A percentile compares a stretch with the other conserved stretches of the same genome.
Conservation (phyloP, 2,888 invertebrate species). For the Lutraria lutraria region DNA sequence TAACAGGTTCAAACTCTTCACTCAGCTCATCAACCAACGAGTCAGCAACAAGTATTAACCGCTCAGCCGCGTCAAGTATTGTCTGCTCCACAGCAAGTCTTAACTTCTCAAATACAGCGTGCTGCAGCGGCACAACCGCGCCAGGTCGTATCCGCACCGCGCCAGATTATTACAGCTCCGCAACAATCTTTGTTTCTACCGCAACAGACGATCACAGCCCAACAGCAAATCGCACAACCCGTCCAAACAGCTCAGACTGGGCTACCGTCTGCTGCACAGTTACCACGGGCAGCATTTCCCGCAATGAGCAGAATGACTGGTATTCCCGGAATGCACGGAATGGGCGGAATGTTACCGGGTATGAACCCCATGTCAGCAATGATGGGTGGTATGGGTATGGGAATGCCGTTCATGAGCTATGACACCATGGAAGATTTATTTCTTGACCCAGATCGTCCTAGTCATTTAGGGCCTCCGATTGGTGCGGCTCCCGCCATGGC, state of each 20-base stretch:
- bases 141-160: not conserved
- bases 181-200: not conserved
- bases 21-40: too few species aligned
- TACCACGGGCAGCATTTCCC: not conserved
- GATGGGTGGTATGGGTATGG: slow-evolving; percentile 28
- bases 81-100: not conserved
- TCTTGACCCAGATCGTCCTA: slow-evolving; percentile 49
- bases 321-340: not conserved
- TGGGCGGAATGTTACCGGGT: slow-evolving; percentile 32
- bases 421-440: slow-evolving; percentile 57
- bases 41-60: not conserved
- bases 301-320: not conserved
- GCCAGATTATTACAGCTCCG: not conserved
- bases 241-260: not conserved
- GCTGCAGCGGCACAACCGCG: not conserved
- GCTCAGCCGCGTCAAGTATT: not conserved
- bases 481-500: not conserved
- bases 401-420: slow-evolving; percentile 55
- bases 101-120: not conserved
- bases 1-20: not conserved
- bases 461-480: not conserved
- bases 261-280: not conserved
- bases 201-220: not conserved
- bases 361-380: slow-evolving; percentile 37
- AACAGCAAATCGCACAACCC: not conserved